These are phyloP conservation scores for Serranus cabrilla DNA, from an alignment of 2,797 vertebrate species.

Conservation along the genomic window DNA sequence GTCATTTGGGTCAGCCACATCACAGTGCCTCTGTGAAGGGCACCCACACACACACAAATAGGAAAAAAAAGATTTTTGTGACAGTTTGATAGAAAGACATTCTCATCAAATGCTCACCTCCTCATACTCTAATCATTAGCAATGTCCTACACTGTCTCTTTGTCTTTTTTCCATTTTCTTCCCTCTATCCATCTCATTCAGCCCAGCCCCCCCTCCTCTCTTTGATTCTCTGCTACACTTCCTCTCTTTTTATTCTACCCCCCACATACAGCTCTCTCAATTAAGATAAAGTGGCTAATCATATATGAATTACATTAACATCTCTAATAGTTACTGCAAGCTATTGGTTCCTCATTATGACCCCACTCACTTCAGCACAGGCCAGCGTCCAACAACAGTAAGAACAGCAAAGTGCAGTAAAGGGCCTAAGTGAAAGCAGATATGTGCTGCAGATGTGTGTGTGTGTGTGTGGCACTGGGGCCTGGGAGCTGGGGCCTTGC, in stretches of 20 bases:
- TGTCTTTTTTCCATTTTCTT: conserved; percentile 41
- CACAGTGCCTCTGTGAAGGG: conserved; percentile 62
- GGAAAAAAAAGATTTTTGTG: conserved; percentile 32
- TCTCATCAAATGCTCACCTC: conserved; percentile 57
- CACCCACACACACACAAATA: conserved; percentile 38
- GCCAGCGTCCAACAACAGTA: conserved; percentile 21
- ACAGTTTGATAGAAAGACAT: conserved; percentile 66
- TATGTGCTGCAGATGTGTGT: conserved; percentile 38
- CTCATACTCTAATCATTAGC: conserved; percentile 60
- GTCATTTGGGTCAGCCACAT: conserved; percentile 79
- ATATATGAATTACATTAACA: conserved; percentile 65
- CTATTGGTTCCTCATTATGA: conserved; percentile 64
- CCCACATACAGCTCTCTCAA: conserved; percentile 34
- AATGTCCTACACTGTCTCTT: conserved; percentile 42
- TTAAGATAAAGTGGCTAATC: conserved; percentile 64
- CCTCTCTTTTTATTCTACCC: background rate
- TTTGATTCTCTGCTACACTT: conserved; percentile 17
- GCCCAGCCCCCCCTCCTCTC: background rate
- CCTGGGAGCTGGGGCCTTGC: conserved; percentile 14
- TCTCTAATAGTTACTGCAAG: conserved; percentile 44
- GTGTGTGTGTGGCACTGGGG: conserved; percentile 6
- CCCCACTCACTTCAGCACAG: conserved; percentile 33
- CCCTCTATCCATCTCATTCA: conserved; percentile 36
- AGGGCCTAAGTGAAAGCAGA: conserved; percentile 53
- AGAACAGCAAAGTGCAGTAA: conserved; percentile 32